Evolutionary conservation across 2,888 invertebrate genomes (phyloP).

Genomic region (Automeris io): DNA sequence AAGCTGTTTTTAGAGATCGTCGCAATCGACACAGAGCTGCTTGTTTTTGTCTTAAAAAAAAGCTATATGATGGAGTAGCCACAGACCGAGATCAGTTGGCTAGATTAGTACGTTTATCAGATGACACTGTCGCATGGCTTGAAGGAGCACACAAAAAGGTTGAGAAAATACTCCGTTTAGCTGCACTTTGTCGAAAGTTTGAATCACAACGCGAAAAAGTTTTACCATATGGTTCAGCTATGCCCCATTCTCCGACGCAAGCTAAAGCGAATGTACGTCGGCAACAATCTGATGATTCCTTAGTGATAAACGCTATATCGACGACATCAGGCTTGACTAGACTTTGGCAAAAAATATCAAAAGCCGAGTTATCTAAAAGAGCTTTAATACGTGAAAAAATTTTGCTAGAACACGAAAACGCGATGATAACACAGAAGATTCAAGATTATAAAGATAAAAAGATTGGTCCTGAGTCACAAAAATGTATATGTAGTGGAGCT

Average conservation of each 20-base stretch:
- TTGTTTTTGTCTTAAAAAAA: constrained; percentile 43
- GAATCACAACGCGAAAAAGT: constrained; percentile 75
- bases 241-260: constrained; percentile 39
- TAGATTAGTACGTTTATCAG: constrained; percentile 49
- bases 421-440: constrained; percentile 31
- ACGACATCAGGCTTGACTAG: constrained; percentile 51
- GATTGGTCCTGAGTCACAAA: constrained; percentile 25
- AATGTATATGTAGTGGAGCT: constrained; percentile 35
- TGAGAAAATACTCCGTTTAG: constrained; percentile 67
- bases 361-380: constrained; percentile 53
- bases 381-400: constrained; percentile 55
- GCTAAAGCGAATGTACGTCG: constrained; percentile 32
- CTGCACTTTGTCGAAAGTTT: constrained; percentile 72
- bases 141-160: constrained; percentile 58
- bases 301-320: constrained; percentile 45
- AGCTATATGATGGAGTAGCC: constrained; percentile 37
- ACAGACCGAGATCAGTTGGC: constrained; percentile 44
- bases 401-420: constrained; percentile 51
- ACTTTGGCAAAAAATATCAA: constrained; percentile 61
- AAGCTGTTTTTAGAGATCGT: constrained; percentile 59
- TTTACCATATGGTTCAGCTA: constrained; percentile 45
- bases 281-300: constrained; percentile 43
- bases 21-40: constrained; percentile 55
- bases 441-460: constrained; percentile 30
- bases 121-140: constrained; percentile 56